Evolutionary conservation across 2,888 invertebrate species (phyloP), one percentile per base, ranked within the genome.

Genomic region (Drosophila imparisetae): DNA sequence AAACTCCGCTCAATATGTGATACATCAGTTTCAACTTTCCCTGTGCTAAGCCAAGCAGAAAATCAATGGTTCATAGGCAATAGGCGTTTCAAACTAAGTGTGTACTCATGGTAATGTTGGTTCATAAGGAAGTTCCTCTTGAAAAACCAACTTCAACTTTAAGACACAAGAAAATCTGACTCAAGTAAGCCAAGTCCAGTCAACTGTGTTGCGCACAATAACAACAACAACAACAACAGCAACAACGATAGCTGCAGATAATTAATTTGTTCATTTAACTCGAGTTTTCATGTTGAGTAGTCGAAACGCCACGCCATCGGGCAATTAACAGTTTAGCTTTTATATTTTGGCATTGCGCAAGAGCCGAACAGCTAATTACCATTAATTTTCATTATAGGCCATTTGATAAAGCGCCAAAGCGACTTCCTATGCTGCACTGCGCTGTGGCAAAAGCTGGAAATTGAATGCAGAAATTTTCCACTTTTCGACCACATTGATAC

Each of bases 321-420:
- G 53, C 64, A 78, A 78, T 80, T 83, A 75, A 75, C 74, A 74
- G 29, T 72, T 64, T 34, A 40, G 67, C 38, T 42, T 54, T 64
- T 49, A 21, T 52, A 60, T 50, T 65, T 79, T 69, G 42, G 34
- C 38, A 75, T 85, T 85, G 62, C 78, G 71, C 78, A 88, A 88
- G 38, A 59, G 27, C 32, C 45, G 49, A 67, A 40, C 66, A 74
- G 83, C 75, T 81, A 86, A 86, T 83, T 85, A 73, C 76, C 67
- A 73, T 83, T 88, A 64, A 81, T 88, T 88, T 85, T 81, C 76
- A 75, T 88, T 80, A 78, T 81, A 70, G 74, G 78, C 84, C 83
- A 83, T 73, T 78, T 83, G 78, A 75, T 74, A 85, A 59, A 53
- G 57, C 60, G 52, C 32, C n/a, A 60, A 54, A 21, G 59, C 59